A percentile compares a stretch with the other conserved stretches of the same genome.
phyloP scores from a whole-genome alignment of 2,888 invertebrate genomes.

The Drosophila infuscata region DNA sequence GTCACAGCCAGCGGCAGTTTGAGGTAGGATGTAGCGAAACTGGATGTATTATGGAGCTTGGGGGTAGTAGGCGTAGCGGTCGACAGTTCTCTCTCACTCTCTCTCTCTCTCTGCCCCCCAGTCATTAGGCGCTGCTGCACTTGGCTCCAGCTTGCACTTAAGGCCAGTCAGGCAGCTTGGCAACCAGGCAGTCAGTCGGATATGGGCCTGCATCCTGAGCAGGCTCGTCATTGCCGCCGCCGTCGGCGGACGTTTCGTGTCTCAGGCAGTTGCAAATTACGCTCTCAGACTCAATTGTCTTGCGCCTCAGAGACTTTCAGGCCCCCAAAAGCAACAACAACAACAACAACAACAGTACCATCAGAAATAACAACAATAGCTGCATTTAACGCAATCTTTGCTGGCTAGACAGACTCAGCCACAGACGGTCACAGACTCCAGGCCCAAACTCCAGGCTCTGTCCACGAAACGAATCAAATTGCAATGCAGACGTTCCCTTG shows the following conservation, averaged over 20 bases:
- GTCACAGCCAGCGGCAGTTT: slow-evolving; percentile 15
- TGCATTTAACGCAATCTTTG: slow-evolving; percentile 78
- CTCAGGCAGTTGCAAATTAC: slow-evolving; percentile 83
- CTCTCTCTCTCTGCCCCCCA: slow-evolving; percentile 14
- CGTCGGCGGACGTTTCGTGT: slow-evolving; percentile 59
- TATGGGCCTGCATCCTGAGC: slow-evolving; percentile 73
- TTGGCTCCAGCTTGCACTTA: slow-evolving; percentile 65
- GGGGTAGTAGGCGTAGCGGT: slow-evolving; percentile 60
- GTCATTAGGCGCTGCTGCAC: slow-evolving; percentile 72
- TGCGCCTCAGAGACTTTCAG: slow-evolving; percentile 73
- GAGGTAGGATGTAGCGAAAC: slow-evolving; percentile 11
- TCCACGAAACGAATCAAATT: slow-evolving; percentile 33
- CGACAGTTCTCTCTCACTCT: slow-evolving; percentile 14
- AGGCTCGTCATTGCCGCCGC: slow-evolving; percentile 52
- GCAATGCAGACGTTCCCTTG: slow-evolving; percentile 45
- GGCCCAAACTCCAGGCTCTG: background rate
- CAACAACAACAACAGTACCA: slow-evolving; percentile 45
- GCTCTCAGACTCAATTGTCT: slow-evolving; percentile 83
- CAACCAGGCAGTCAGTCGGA: slow-evolving; percentile 33
- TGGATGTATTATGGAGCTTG: slow-evolving; percentile 15
- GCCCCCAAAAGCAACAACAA: slow-evolving; percentile 50
- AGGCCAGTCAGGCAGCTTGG: slow-evolving; percentile 35
- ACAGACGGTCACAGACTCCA: slow-evolving; percentile 51
- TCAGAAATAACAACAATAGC: slow-evolving; percentile 51
- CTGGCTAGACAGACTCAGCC: slow-evolving; percentile 73